Base-by-base conservation (phyloP, 2,888 invertebrate genomes). In the Lumbricus terrestris region DNA sequence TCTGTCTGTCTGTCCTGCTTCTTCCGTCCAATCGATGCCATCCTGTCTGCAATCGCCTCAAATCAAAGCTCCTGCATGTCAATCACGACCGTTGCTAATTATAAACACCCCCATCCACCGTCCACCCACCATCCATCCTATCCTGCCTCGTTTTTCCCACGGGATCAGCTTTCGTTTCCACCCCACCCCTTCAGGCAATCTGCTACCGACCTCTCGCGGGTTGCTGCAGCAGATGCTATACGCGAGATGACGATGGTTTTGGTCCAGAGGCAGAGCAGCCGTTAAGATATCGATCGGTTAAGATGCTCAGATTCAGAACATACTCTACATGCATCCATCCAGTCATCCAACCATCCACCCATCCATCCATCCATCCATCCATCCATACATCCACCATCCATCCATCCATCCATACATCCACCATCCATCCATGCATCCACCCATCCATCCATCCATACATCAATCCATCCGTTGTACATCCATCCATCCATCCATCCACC, bases 31-130 rank as follows among this genome's bases (percentile, higher is more conserved):
- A 69, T 69, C 69, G 69, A 69, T 69, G 0, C 29, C n/a, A 8
- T 69, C 69, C 69, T 69, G 69, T n/a, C 69, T 69, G 29, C n/a
- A 69, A 69, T 69, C 69, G 69, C n/a, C n/a, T 69, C 69, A 69
- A 69, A 69, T 69, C 69, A 69, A 69, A 69, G 69, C 69, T n/a
- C 69, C 69, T 69, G n/a, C n/a, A n/a, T n/a, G 69, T 69, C 69
- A 69, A 69, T 69, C 69, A 69, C 0, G 69, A 29, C 69, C 69
- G n/a, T 69, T 69, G 69, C 69, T 69, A 69, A 69, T 69, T 69
- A 69, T 69, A 69, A 4, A 20, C 20, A 13, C 47, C 69, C 69
- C 1, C n/a, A n/a, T n/a, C n/a, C n/a, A n/a, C n/a, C n/a, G n/a
- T n/a, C n/a, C n/a, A n/a, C n/a, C 2, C 8, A 29, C 69, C 69